Evolutionary conservation across 2,888 invertebrate species (phyloP), one percentile per base, ranked within the genome.

Genomic region (Nomada fucata): DNA sequence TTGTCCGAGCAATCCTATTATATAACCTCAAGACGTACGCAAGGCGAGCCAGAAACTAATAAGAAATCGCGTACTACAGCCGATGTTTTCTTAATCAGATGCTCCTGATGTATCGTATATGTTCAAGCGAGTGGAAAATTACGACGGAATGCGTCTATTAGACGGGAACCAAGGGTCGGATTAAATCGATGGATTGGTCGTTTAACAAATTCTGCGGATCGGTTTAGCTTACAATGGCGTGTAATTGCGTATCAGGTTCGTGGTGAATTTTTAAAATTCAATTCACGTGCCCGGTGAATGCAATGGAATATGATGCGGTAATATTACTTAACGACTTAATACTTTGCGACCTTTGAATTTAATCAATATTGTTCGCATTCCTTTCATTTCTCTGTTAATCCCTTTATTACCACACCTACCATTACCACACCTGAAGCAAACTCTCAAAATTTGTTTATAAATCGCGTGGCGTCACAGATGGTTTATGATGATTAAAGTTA

Each of bases 231-330:
- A 71, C 77, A 13, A 50, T 23, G 9, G 53, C 68, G 52, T 52
- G 64, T 70, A 69, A 65, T 65, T 69, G 64, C 36, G 59, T 59
- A 70, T 69, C 76, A 69, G 53, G 57, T 70, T 64, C 60, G 36
- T 13, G 55, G 26, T 77, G 44, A 65, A 70, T 79, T 77, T 77
- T 79, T 76, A 76, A 76, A 76, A 79, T 79, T 76, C 64, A 70
- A 79, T 77, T 76, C 69, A 53, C 79, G 77, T 50, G 44, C 44
- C 44, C 47, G n/a, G 44, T 52, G n/a, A 53, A 36, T 44, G 20
- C 36, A 18, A 60, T 59, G 79, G 69, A 77, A 76, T 26, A 65
- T 52, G 64, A 79, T 70, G 65, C 64, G 53, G 23, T 53, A 63
- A 53, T 57, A 65, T 69, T 59, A 53, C 36, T 36, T 36, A 36